phyloP scores from a whole-genome alignment of 2,888 invertebrate genomes.

The Nemurella pictetii region DNA sequence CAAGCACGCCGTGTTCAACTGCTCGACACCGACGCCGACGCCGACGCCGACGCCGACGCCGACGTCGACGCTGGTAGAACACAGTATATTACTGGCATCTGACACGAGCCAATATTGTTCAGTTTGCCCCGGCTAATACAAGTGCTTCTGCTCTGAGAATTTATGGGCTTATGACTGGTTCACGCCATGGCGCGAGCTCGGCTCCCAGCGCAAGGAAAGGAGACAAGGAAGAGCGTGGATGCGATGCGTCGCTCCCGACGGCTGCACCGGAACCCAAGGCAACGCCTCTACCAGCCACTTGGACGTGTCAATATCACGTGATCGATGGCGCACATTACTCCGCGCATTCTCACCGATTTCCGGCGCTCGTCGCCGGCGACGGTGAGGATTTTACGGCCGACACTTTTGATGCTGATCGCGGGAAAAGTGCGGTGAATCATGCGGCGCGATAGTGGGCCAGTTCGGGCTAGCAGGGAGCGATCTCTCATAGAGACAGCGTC shows the following conservation, averaged over 20 bases:
- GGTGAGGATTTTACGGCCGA: slow-evolving; percentile 28
- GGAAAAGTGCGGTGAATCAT: background rate
- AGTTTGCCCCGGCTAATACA: background rate
- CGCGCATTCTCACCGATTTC: slow-evolving; percentile 34
- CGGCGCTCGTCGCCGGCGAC: background rate
- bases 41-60: background rate
- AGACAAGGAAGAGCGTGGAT: background rate
- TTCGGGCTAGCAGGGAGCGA: background rate
- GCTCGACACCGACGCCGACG: too few relatives aligned
- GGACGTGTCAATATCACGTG: slow-evolving; percentile 32
- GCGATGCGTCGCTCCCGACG: background rate
- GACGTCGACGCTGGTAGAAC: background rate
- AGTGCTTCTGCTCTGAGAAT: background rate
- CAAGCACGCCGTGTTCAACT: background rate
- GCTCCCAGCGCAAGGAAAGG: background rate
- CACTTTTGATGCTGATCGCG: background rate
- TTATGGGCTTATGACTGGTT: background rate
- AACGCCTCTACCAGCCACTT: background rate
- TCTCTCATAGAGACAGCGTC: too few relatives aligned
- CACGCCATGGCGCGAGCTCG: background rate
- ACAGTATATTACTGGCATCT: background rate
- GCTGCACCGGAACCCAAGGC: background rate
- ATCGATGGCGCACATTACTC: slow-evolving; percentile 33
- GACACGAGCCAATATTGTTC: background rate
- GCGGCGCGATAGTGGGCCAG: too few relatives aligned